These are phyloP conservation scores for Lamellibrachia columna DNA, from an alignment of 2,888 invertebrate genomes.

Conservation along the genomic window DNA sequence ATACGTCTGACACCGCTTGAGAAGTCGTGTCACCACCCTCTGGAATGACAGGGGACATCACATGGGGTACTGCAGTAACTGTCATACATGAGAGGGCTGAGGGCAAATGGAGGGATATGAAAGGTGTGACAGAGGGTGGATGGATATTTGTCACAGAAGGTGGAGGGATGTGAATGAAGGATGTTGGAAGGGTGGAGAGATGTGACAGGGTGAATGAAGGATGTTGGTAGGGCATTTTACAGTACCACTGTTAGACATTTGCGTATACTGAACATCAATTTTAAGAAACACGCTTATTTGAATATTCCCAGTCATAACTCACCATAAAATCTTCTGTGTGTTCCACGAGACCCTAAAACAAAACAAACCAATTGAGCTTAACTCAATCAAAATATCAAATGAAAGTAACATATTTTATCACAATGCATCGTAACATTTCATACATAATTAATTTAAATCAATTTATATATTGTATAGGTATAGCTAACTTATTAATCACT, in stretches of 20 bases:
- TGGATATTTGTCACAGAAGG: too few species aligned
- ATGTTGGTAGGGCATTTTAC: too few species aligned
- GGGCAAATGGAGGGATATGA: too few species aligned
- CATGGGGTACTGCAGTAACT: neutral
- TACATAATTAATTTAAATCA: neutral
- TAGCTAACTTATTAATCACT: conserved; percentile 24
- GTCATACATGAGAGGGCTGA: too few species aligned
- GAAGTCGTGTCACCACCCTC: conserved; percentile 84
- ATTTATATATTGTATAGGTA: conserved; percentile 20
- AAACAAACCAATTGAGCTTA: conserved; percentile 23
- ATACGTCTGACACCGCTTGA: conserved; percentile 90
- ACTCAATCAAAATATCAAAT: neutral
- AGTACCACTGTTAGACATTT: neutral
- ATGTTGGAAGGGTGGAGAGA: too few species aligned
- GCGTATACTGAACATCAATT: neutral
- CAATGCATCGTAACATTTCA: neutral
- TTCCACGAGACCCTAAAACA: conserved; percentile 60
- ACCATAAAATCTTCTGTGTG: conserved; percentile 63
- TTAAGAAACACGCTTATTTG: neutral
- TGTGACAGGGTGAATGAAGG: too few species aligned
- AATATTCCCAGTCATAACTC: conserved; percentile 37
- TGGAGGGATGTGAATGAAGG: too few species aligned
- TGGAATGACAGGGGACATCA: conserved; percentile 60
- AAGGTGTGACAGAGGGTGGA: too few species aligned
- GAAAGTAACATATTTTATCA: neutral